These are phyloP conservation scores for Amphilophus citrinellus DNA, from an alignment of 2,113 vertebrate species.

Conservation along the genomic window DNA sequence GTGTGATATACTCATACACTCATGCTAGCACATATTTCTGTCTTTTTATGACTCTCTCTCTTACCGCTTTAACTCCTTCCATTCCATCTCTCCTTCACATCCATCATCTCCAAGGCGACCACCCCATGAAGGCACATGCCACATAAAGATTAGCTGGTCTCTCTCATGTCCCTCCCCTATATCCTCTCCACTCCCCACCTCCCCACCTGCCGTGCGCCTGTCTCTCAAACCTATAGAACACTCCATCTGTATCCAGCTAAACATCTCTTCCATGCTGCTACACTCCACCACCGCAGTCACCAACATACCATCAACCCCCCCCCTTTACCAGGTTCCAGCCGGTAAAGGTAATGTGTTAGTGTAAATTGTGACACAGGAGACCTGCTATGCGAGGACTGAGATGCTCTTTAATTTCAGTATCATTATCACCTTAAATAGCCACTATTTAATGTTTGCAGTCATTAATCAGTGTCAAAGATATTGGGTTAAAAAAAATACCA, in stretches of 20 bases:
- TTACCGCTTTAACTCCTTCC: conserved; percentile 14
- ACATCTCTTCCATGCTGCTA: conserved; percentile 46
- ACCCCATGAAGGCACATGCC: conserved; percentile 26
- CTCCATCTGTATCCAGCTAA: conserved; percentile 48
- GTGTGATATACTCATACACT: not conserved
- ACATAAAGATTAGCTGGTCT: conserved; percentile 58
- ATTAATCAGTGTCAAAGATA: not conserved
- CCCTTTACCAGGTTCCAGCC: too few species aligned
- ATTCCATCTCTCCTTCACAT: conserved; percentile 52
- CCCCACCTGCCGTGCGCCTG: not conserved
- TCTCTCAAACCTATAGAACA: conserved; percentile 31
- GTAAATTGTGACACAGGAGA: conserved; percentile 41
- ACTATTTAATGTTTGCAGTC: not conserved
- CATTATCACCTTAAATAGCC: not conserved
- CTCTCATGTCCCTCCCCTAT: conserved; percentile 15
- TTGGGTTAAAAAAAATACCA: not conserved
- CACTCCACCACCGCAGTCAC: conserved; percentile 16
- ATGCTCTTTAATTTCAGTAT: conserved; percentile 12
- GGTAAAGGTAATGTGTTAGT: conserved; percentile 3
- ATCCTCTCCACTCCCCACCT: conserved; percentile 6
- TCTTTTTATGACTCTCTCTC: conserved; percentile 19
- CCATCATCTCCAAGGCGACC: conserved; percentile 68
- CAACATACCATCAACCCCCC: conserved; percentile 13
- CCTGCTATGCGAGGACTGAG: not conserved
- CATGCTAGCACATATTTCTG: conserved; percentile 15